phyloP scores from a whole-genome alignment of 1,140 invertebrate genomes.

The Drosophila chauvacae region DNA sequence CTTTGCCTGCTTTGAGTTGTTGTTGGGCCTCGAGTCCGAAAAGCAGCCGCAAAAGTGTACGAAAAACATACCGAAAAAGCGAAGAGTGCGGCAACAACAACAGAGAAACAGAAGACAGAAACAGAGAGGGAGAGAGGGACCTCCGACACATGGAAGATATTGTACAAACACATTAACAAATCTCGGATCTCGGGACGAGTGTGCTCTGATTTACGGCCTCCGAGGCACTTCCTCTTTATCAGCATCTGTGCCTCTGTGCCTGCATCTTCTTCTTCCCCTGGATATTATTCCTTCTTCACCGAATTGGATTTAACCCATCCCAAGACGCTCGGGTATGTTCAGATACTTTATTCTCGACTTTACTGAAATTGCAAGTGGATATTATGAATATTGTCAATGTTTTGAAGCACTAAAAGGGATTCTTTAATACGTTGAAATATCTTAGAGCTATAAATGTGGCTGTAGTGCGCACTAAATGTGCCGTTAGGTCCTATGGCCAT shows the following conservation, averaged over 20 bases:
- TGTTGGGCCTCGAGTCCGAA: conserved; percentile 29
- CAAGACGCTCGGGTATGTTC: conserved; percentile 47
- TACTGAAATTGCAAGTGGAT: not conserved
- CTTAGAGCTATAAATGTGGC: not conserved
- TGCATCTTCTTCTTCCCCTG: conserved; percentile 34
- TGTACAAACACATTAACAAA: conserved; percentile 50
- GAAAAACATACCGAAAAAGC: conserved; percentile 69
- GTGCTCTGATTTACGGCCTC: conserved; percentile 71
- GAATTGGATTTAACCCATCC: conserved; percentile 57
- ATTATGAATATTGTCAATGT: not conserved
- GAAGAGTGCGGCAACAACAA: conserved; percentile 19
- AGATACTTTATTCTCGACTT: conserved; percentile 2
- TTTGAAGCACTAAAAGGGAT: no score
- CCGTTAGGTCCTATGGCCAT: no score
- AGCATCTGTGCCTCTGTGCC: conserved; percentile 43
- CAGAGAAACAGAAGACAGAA: not conserved
- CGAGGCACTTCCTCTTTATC: conserved; percentile 69
- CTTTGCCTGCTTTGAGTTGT: conserved; percentile 63
- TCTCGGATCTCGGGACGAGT: conserved; percentile 35
- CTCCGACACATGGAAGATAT: conserved; percentile 52
- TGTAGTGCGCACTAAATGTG: not conserved
- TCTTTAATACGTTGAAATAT: not conserved
- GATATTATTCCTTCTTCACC: conserved; percentile 25
- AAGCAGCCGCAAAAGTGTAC: conserved; percentile 76
- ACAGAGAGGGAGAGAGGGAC: conserved; percentile 5